phyloP scores from a whole-genome alignment of 2,113 vertebrate genomes.

The Podarcis muralis region DNA sequence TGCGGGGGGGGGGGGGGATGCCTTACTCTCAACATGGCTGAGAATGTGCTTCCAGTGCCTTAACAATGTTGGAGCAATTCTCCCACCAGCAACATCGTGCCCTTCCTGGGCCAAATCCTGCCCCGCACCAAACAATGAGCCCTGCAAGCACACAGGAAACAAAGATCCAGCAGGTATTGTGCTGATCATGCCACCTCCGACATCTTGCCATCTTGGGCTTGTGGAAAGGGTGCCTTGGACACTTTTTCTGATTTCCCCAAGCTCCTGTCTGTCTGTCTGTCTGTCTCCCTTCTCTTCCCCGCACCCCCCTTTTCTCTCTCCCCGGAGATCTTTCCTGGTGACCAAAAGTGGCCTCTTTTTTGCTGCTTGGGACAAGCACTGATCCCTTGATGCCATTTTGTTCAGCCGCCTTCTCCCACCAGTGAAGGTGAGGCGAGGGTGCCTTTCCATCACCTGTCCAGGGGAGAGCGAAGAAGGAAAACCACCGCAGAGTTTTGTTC shows the following conservation, averaged over 20 bases:
- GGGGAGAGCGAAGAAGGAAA: neutral
- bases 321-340: neutral
- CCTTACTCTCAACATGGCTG: neutral
- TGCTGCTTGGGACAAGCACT: neutral
- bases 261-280: too few species aligned
- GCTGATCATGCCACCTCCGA: neutral
- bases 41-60: neutral
- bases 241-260: neutral
- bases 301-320: neutral
- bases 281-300: too few species aligned
- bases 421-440: neutral
- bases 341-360: neutral
- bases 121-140: neutral
- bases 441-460: neutral
- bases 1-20: neutral
- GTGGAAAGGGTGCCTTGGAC: neutral
- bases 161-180: neutral
- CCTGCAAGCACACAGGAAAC: neutral
- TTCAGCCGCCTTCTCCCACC: neutral
- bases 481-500: neutral
- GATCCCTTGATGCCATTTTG: neutral
- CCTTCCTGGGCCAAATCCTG: too few species aligned
- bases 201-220: neutral
- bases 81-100: too few species aligned
- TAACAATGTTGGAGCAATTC: neutral